Evolutionary conservation across 2,113 vertebrate genomes (phyloP), one percentile per base, ranked within the genome.

Genomic region (Sapayoa aenigma): DNA sequence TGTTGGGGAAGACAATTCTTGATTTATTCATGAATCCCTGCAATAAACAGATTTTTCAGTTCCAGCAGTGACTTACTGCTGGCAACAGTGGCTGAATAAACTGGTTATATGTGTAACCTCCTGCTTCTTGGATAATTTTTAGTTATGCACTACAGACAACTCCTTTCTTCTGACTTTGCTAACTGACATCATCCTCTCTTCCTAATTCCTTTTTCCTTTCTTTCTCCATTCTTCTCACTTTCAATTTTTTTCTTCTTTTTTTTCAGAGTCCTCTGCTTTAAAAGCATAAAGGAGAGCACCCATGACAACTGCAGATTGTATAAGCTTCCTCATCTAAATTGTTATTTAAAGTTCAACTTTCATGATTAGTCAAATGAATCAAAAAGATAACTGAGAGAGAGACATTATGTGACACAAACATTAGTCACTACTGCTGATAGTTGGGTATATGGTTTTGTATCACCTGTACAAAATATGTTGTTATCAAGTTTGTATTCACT

Each of bases 331-430:
- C 95, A 94, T 96, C 95, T 95, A 97, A 87, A 76, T n/a, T 94
- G 68, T 92, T 95, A 96, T 93, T 96, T 96, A 94, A 96, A 96
- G 97, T 96, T 97, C 89, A 96, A 71, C 77, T 95, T 84, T 89
- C 95, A 71, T 90, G 95, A 96, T 96, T 93, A 95, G 89, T 92
- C 86, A 72, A 87, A 96, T 77, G 80, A 93, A 92, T 95, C 85
- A 95, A 87, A 84, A 89, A 62, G 74, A 76, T 86, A 86, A 95
- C 77, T 93, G 88, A 93, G 87, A 87, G 46, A 62, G 53, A 90
- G 75, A 56, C 37, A 84, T 58, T 80, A 86, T 87, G 80, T 84
- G 94, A 96, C 79, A 96, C 56, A 73, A 73, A 73, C 55, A 31
- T 95, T 95, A 95, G 63, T 97, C 96, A 95, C 30, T 53, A 14